Base-by-base conservation (phyloP, 2,113 vertebrate genomes). In the Lucifuga dentata region DNA sequence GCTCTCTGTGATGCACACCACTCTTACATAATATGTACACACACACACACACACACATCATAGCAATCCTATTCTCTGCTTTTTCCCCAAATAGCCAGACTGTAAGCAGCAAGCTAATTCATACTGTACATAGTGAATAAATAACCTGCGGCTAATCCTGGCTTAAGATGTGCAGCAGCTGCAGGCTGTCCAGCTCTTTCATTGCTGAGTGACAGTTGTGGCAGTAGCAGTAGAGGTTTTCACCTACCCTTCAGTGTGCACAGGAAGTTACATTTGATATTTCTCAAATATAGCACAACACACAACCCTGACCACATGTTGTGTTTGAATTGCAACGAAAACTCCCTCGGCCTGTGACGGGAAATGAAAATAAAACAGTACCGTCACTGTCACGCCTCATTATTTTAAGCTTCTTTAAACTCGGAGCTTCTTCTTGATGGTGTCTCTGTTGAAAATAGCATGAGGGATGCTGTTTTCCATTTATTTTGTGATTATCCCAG, bases 401-500 rank as follows among this genome's bases (percentile, higher is more conserved):
- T 76, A 61, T 83, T 72, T 76, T 58, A 81, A 85, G 67, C 76
- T 53, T 78, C 65, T 76, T 57, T 71, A 56, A 33, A 50, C 24
- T 58, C n/a, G n/a, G n/a, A n/a, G n/a, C n/a, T n/a, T n/a, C n/a
- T n/a, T n/a, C 50, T 60, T 26, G 43, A 60, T 50, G 32, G 40
- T 26, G 43, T 9, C 26, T 24, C 12, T 36, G 76, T 45, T 29
- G 51, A 60, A 46, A 63, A 29, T 70, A 32, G 16, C 33, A 16
- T 2, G 9, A 13, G 32, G 5, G 46, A 52, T 15, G 17, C 12
- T 12, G 1, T 63, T 76, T 84, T 56, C 33, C 13, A 10, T 64
- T 57, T 56, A 13, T n/a, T 4, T 38, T 36, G 19, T 26, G 7
- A n/a, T 61, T 8, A 46, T 65, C 41, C 23, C 20, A 49, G 38